Evolutionary conservation across 2,888 invertebrate genomes (phyloP), one percentile per base, ranked within the genome.

Genomic region (Meghimatium bilineatum): DNA sequence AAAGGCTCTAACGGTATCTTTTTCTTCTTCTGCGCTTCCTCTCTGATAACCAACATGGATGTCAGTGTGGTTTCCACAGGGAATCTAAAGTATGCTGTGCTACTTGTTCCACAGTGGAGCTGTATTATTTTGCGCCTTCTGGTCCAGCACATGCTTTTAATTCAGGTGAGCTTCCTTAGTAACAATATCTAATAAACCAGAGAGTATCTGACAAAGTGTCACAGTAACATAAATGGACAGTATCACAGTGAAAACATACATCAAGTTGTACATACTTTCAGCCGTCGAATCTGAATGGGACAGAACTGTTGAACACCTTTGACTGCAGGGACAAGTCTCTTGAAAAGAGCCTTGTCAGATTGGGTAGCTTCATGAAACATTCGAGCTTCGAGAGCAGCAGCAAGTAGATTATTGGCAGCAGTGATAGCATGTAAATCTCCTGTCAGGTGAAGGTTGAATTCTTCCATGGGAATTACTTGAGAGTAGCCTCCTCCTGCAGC

Each of bases 401-500:
- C 98, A n/a, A 99, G 94, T 23, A 99, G 95, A 94, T 99, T 99
- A 94, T 99, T 98, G 12, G 99, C 99, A 0, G 98, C 98, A 0
- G 97, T 96, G n/a, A 99, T 97, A 0, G 99, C 99, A 94, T 99
- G 99, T 90, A 99, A 99, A 93, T 99, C 99, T 0, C 99, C 95
- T 0, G 99, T 99, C 88, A 99, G 94, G 93, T 99, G 99, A 0
- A 99, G 95, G 94, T 99, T 99, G 94, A 99, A 99, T 91, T 99
- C 99, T 94, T 99, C 99, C 99, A 99, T 99, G 0, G 99, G 99
- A 88, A 99, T 99, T 0, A 97, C 97, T 95, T 96, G 95, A 0
- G 99, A 96, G 93, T 99, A 99, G 5, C 99, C 99, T 32, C 99
- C 99, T 1, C 99, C 99, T 14, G 99, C 99, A 1, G 99, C 99